Evolutionary conservation across 2,113 vertebrate genomes (phyloP).

Genomic region (Corapipo altera): DNA sequence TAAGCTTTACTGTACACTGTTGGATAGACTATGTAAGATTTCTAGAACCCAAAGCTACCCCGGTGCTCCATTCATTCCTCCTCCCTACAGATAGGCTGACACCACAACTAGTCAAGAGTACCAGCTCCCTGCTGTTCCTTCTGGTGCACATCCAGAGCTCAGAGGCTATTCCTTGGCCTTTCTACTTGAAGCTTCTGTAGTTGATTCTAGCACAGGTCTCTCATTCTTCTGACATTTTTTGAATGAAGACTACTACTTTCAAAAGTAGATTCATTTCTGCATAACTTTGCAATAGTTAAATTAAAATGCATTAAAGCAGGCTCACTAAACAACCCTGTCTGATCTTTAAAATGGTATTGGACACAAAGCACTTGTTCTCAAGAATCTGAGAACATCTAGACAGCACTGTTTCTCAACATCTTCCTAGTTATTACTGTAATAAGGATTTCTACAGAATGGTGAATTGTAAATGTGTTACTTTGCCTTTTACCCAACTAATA

Average conservation of each 20-base stretch:
- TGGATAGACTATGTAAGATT: background rate
- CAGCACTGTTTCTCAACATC: background rate
- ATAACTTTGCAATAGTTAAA: background rate
- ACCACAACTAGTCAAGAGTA: background rate
- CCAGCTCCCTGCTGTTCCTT: background rate
- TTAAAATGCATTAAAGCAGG: background rate
- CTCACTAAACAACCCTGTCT: background rate
- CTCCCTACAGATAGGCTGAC: background rate
- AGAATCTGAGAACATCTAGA: background rate
- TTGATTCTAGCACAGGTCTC: background rate
- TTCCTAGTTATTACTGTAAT: background rate
- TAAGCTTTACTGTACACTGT: background rate
- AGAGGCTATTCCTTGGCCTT: background rate
- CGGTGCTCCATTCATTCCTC: background rate
- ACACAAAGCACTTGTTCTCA: background rate
- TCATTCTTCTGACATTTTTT: background rate
- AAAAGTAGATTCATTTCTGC: background rate
- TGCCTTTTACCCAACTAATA: background rate
- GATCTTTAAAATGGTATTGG: background rate
- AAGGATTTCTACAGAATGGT: background rate
- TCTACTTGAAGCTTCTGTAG: background rate
- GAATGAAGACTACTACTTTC: background rate
- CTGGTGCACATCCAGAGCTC: background rate
- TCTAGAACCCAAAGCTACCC: background rate
- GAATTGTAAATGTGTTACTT: background rate